phyloP scores from a whole-genome alignment of 2,888 invertebrate genomes.

The Hyalella azteca region DNA sequence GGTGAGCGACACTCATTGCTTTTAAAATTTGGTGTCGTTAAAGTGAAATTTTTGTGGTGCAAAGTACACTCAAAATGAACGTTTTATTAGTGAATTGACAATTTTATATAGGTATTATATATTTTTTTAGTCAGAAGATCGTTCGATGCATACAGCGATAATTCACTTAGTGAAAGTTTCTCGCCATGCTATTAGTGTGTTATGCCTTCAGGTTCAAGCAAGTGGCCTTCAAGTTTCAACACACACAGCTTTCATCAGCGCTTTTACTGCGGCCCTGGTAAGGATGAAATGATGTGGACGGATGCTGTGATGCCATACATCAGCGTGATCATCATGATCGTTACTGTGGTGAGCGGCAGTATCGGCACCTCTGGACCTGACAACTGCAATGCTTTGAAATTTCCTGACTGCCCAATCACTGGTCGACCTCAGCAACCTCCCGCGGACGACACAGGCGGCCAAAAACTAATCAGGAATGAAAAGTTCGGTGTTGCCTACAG shows the following conservation, averaged over 20 bases:
- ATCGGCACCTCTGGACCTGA: slow-evolving; percentile 38
- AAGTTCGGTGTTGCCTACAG: slow-evolving; percentile 63
- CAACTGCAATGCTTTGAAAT: slow-evolving; percentile 55
- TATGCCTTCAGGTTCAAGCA: neutral
- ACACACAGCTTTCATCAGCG: slow-evolving; percentile 50
- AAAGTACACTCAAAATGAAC: too few relatives aligned
- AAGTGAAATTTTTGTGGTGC: too few relatives aligned
- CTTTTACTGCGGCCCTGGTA: slow-evolving; percentile 60
- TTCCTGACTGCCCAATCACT: slow-evolving; percentile 51
- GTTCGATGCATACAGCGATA: too few relatives aligned
- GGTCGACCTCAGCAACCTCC: neutral
- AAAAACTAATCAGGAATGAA: slow-evolving; percentile 63
- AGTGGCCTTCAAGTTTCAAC: neutral
- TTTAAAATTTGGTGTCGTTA: too few relatives aligned
- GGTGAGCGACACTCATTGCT: too few relatives aligned
- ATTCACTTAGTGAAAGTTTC: too few relatives aligned
- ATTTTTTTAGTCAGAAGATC: too few relatives aligned
- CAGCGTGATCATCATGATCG: slow-evolving; percentile 64
- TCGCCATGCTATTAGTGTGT: too few relatives aligned
- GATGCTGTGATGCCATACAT: slow-evolving; percentile 64
- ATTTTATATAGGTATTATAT: too few relatives aligned
- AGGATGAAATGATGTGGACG: slow-evolving; percentile 58
- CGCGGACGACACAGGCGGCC: slow-evolving; percentile 60
- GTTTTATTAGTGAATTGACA: too few relatives aligned
- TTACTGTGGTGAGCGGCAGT: slow-evolving; percentile 61